Evolutionary conservation across 2,113 vertebrate species (phyloP), one percentile per base, ranked within the genome.

Genomic region (Steatornis caripensis): DNA sequence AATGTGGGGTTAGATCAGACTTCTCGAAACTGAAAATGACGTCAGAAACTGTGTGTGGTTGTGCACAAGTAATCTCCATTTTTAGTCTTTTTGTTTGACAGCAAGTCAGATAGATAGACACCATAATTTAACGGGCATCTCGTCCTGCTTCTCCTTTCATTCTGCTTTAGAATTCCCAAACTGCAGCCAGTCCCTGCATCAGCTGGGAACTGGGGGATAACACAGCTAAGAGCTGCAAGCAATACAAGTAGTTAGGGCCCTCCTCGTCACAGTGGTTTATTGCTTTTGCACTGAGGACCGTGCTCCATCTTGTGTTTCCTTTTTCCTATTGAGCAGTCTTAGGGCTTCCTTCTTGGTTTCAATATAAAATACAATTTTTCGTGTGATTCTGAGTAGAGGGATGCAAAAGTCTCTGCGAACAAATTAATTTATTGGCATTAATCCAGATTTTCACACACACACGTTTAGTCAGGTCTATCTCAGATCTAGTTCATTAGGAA

Each of bases 1-100:
- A 96, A 95, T 87, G 57, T 75, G 72, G 62, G 85, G 70, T 95
- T 96, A 92, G 86, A 85, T 76, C 84, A 93, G 72, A 72, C 53
- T 78, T 68, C 84, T 89, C 89, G 89, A 69, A 92, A 91, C 45
- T 87, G 86, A 95, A 94, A 97, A 85, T 91, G 65, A 96, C 65
- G 37, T 93, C 90, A 89, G 79, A 88, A 95, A 65, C 43, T 57
- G 20, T 53, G 55, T 96, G 88, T 93, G 84, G 61, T 69, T 89
- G 65, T 87, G 60, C 78, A 87, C 83, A 89, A 96, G 26, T 61
- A 37, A 46, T 85, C 81, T 82, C 83, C 53, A 16, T 87, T 92
- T 95, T 96, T 93, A 91, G 86, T 64, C n/a, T 78, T 76, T 83
- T 49, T 87, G 29, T 87, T 83, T 72, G 55, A 65, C 84, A 87